These are phyloP conservation scores for Brachionus rubens DNA, from an alignment of 1,140 invertebrate genomes.

Conservation along the genomic window DNA sequence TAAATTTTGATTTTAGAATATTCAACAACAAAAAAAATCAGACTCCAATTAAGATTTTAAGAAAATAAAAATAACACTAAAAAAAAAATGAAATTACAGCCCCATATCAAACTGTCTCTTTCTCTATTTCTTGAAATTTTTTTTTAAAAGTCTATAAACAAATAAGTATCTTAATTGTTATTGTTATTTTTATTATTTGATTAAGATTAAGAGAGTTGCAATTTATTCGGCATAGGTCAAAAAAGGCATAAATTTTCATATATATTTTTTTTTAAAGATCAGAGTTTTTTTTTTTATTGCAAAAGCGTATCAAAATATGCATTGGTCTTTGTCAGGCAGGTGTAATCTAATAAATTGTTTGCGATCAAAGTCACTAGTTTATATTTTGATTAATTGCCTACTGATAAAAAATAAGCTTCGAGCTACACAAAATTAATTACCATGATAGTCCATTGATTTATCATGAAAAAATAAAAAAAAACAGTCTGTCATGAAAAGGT, in stretches of 20 bases:
- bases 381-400: constrained; percentile 24
- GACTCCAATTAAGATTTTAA: constrained; percentile 40
- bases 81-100: neutral
- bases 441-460: neutral
- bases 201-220: neutral
- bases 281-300: neutral
- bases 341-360: neutral
- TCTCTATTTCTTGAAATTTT: neutral
- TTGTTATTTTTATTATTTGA: constrained; percentile 4
- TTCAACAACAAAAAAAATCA: neutral
- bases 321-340: neutral
- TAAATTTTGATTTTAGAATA: neutral
- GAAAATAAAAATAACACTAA: constrained; percentile 28
- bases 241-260: constrained; percentile 38
- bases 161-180: constrained; percentile 18
- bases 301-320: neutral
- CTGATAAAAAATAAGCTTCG: neutral
- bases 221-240: constrained; percentile 32
- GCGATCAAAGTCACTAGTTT: constrained; percentile 8
- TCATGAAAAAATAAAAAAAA: no score
- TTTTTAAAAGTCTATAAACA: constrained; percentile 28
- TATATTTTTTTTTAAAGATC: constrained; percentile 4
- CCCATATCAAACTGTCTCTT: neutral
- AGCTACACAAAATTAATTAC: neutral
- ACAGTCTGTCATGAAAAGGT: no score